Percentiles rank a stretch among this genome's conserved stretches.
phyloP scores from a whole-genome alignment of 2,888 invertebrate genomes.

The Hydrotaea diabolus region DNA sequence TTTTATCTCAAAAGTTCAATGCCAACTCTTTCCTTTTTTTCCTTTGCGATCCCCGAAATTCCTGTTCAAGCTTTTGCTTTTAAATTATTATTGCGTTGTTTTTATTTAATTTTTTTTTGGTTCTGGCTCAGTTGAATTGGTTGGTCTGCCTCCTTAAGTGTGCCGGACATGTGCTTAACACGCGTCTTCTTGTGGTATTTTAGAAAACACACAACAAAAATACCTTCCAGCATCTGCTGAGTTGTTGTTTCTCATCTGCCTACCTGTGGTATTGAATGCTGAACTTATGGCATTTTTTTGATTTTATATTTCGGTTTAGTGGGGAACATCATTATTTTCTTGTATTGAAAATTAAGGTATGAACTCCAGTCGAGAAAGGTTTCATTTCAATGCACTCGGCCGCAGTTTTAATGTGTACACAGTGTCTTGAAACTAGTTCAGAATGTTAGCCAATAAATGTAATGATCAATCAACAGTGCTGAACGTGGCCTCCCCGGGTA shows the following conservation, averaged over 20 bases:
- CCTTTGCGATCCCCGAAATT: constrained; percentile 2
- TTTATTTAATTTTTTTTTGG: constrained; percentile 39
- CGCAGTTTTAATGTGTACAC: neutral
- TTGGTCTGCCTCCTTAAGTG: constrained; percentile 63
- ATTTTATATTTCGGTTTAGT: neutral
- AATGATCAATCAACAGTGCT: too few species aligned
- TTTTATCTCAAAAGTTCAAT: constrained; percentile 72
- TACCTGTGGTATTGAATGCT: constrained; percentile 40
- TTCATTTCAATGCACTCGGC: neutral
- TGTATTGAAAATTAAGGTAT: neutral
- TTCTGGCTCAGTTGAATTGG: too few species aligned
- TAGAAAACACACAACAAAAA: neutral
- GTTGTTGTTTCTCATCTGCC: constrained; percentile 49
- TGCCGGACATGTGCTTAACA: constrained; percentile 78
- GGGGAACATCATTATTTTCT: neutral
- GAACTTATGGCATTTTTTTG: neutral
- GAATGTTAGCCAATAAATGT: too few species aligned
- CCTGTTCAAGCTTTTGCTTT: constrained; percentile 46
- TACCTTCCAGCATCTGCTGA: constrained; percentile 48
- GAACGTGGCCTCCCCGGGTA: too few species aligned
- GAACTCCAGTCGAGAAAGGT: neutral
- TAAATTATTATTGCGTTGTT: constrained; percentile 34
- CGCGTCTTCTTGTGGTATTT: constrained; percentile 69
- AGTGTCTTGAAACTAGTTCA: too few species aligned
- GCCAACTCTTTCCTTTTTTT: constrained; percentile 73